Evolutionary conservation across 2,797 vertebrate species (phyloP).

Genomic region (Melanotaenia boesemani): DNA sequence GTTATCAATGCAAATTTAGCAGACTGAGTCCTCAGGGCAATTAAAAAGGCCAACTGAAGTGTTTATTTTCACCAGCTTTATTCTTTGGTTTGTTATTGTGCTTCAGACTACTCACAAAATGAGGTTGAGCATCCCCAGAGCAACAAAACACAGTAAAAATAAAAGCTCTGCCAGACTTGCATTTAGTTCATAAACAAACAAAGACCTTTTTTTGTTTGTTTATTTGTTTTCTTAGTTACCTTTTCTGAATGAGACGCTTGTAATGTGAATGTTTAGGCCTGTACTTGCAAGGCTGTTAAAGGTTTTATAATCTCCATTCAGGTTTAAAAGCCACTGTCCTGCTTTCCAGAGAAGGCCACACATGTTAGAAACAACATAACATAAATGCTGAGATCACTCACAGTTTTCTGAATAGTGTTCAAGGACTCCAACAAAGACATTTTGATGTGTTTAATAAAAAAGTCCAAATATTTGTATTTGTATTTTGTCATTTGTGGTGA

Average conservation of each 20-base stretch:
- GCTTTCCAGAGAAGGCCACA: slow-evolving; percentile 2
- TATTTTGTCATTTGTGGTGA: not conserved
- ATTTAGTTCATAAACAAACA: slow-evolving; percentile 1
- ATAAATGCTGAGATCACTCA: not conserved
- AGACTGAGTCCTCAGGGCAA: not conserved
- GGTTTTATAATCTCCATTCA: slow-evolving; percentile 7
- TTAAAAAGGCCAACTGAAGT: not conserved
- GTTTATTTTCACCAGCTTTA: slow-evolving; percentile 15
- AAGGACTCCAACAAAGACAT: not conserved
- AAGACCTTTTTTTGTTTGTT: not conserved
- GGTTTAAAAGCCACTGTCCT: slow-evolving; percentile 37
- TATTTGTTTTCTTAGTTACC: not conserved
- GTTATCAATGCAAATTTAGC: not conserved
- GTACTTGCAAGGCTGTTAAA: slow-evolving; percentile 25
- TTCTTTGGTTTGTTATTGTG: not conserved
- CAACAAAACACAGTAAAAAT: not conserved
- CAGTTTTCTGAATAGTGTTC: not conserved
- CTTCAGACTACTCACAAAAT: not conserved
- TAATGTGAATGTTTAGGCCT: slow-evolving; percentile 15
- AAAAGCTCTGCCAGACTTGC: not conserved
- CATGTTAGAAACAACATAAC: not conserved
- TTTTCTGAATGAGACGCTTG: slow-evolving; percentile 8
- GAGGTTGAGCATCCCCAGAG: not conserved
- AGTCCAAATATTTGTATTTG: not conserved
- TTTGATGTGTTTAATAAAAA: not conserved